phyloP scores from a whole-genome alignment of 2,888 invertebrate species.

The Plagodis dolabraria region DNA sequence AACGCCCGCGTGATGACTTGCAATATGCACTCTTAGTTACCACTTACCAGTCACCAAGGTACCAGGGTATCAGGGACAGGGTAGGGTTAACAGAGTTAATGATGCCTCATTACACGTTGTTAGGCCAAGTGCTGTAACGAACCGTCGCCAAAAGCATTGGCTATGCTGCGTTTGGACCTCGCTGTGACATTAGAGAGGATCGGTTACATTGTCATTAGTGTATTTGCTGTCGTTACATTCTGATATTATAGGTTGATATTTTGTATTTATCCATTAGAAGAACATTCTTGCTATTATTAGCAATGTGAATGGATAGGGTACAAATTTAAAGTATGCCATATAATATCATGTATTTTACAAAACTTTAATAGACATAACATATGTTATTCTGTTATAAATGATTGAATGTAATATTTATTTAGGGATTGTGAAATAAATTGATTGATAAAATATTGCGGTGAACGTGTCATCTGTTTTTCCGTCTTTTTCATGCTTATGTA shows the following conservation, averaged over 20 bases:
- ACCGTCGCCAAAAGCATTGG: conserved; percentile 77
- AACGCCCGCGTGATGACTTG: conserved; percentile 38
- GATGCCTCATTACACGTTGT: conserved; percentile 78
- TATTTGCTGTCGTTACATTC: conserved; percentile 35
- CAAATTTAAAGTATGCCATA: no score
- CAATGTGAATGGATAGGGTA: no score
- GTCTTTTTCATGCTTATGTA: no score
- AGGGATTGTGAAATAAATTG: no score
- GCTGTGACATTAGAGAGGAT: conserved; percentile 51
- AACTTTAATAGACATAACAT: no score
- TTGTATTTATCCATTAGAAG: background rate
- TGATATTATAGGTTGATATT: conserved; percentile 24
- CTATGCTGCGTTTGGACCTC: conserved; percentile 71
- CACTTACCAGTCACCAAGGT: conserved; percentile 8
- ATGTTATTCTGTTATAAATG: no score
- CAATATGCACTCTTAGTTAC: conserved; percentile 7
- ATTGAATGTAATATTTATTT: no score
- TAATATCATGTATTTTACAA: no score
- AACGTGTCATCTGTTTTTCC: no score
- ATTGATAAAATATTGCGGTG: no score
- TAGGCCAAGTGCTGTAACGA: conserved; percentile 80
- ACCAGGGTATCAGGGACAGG: conserved; percentile 19
- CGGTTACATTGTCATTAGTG: conserved; percentile 42
- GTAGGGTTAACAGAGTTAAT: conserved; percentile 81
- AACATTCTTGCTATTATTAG: no score